Conservation (phyloP, 2,113 vertebrate species). For the Ptyas mucosa region DNA sequence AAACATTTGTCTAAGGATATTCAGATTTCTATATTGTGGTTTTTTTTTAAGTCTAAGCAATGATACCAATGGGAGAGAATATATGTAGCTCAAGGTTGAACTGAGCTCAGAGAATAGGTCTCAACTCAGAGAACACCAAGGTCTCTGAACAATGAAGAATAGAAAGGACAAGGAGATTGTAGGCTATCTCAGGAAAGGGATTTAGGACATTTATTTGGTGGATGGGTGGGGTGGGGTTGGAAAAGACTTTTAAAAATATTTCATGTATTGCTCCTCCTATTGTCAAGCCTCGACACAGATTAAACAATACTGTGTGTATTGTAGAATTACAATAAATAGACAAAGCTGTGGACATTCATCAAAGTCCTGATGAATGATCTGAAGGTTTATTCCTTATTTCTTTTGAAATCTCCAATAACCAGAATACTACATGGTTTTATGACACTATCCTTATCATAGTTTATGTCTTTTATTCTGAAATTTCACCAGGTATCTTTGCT, state of each 20-base stretch:
- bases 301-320: not conserved
- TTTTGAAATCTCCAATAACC: not conserved
- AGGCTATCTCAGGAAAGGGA: not conserved
- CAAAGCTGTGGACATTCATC: not conserved
- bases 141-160: not conserved
- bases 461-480: not conserved
- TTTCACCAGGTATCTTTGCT: not conserved
- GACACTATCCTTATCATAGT: not conserved
- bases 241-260: not conserved
- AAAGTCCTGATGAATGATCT: not conserved
- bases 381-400: rapidly evolving
- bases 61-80: too few relatives aligned
- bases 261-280: not conserved
- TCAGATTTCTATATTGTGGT: not conserved
- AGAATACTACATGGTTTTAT: not conserved
- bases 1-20: rapidly evolving
- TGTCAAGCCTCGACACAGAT: not conserved
- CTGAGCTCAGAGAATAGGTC: too few relatives aligned
- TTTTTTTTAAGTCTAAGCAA: conserved; percentile 11
- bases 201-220: not conserved
- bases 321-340: not conserved
- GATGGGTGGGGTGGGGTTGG: not conserved
- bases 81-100: too few relatives aligned
- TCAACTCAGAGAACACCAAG: too few relatives aligned
- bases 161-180: conserved; percentile 3